Evolutionary conservation across 2,888 invertebrate genomes (phyloP).

Genomic region (Gerris lacustris): DNA sequence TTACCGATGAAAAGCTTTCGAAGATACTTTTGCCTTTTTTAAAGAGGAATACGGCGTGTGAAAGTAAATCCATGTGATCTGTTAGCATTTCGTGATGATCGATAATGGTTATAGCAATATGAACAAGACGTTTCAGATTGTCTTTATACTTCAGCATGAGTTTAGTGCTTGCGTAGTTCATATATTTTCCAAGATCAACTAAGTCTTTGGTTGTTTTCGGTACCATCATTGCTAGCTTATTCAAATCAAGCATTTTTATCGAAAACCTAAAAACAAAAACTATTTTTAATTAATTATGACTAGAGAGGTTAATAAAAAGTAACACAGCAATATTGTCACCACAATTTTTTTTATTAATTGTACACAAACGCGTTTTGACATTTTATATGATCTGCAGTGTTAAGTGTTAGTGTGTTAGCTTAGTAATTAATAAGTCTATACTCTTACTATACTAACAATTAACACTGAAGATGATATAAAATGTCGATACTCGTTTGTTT

Average conservation of each 20-base stretch:
- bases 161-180: slow-evolving; percentile 62
- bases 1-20: slow-evolving; percentile 42
- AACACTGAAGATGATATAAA: no score
- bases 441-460: no score
- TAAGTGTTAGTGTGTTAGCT: no score
- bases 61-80: slow-evolving; percentile 67
- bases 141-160: slow-evolving; percentile 56
- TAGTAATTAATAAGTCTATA: no score
- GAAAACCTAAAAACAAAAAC: slow-evolving; percentile 20
- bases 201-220: slow-evolving; percentile 71
- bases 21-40: slow-evolving; percentile 67
- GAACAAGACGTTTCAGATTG: slow-evolving; percentile 54
- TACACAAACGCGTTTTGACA: no score
- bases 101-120: slow-evolving; percentile 55
- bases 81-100: slow-evolving; percentile 59
- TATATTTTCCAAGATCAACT: slow-evolving; percentile 66
- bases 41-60: slow-evolving; percentile 73
- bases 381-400: no score
- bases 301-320: no score
- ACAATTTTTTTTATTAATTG: no score
- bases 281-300: background rate
- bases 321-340: no score
- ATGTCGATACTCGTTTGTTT: no score
- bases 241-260: slow-evolving; percentile 56
- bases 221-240: slow-evolving; percentile 52